Evolutionary conservation across 2,113 vertebrate genomes (phyloP), one percentile per base, ranked within the genome.

Genomic region (Ophiodon elongatus): DNA sequence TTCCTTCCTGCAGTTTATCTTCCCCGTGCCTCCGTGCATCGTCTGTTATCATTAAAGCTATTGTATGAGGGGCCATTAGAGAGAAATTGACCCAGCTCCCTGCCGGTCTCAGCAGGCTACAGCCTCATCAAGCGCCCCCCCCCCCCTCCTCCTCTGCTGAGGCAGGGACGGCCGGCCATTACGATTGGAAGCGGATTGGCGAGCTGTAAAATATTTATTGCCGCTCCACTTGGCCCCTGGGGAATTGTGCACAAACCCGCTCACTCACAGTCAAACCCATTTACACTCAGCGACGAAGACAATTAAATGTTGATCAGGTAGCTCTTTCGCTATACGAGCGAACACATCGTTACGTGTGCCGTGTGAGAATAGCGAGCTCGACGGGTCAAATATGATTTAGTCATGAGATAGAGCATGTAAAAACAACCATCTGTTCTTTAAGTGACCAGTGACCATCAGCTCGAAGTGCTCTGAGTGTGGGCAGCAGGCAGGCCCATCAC

Each of bases 11-110:
- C 62, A 82, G 78, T 94, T 89, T 81, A 87, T 89, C 79, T 78
- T 69, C 37, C 41, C 31, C 0, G 21, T 33, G 54, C 35, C 37
- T 41, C 35, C 0, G 21, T 33, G 54, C 35, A 79, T 88, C 82
- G 84, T 92, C 80, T 86, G 88, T 92, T 84, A 91, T 88, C 86
- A 83, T 91, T 90, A 90, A 66, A 59, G 76, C 80, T 11, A 23
- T 83, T 68, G 66, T 65, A 90, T 84, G 86, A 90, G 85, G 82
- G 80, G 64, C 82, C 88, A 92, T 91, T 91, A 93, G 74, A 85
- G 80, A 88, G 79, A 85, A 89, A 92, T 88, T 92, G 91, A 92
- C 90, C 92, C 88, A 72, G 85, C 84, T 91, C 88, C 82, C 86
- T 71, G 82, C 83, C 59, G 65, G 71, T 74, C 88, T 82, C 88